Evolutionary conservation across 2,888 invertebrate genomes (phyloP), one percentile per base, ranked within the genome.

Genomic region (Parascotia fuliginaria): DNA sequence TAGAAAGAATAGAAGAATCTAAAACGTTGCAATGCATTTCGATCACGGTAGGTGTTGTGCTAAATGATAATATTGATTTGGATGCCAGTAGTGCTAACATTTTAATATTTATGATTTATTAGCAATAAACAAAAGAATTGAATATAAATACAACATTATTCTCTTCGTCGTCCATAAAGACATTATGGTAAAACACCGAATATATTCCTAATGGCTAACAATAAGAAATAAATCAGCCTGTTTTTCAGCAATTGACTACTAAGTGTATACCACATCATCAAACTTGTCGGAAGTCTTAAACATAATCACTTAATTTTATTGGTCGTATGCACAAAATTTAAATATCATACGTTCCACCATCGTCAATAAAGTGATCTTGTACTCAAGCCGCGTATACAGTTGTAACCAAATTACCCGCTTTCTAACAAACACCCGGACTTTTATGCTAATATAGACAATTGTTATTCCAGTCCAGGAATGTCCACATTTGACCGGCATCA

Each of bases 361-460:
- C 80, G 76, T 81, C 81, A 80, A 83, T 85, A 77, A 73, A 67
- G 70, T 71, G 80, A 88, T 88, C 85, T 83, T 57, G 79, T 78
- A 87, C 75, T 75, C 88, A 73, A 80, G 71, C 71, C 81, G 83
- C 86, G 85, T 89, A 77, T 81, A 76, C 76, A 77, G 76, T 79
- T 81, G 86, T 88, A 89, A 86, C 90, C 89, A 91, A 91, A 91
- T 92, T 85, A 88, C 89, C 91, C 90, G 90, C 91, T 92, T 92
- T 91, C 92, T 90, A 90, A 81, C 85, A 86, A 89, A 89, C 90
- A 91, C 89, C 87, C 85, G 89, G 89, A 85, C 84, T 85, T 88
- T 87, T 91, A 92, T 92, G 92, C 78, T 85, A 92, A 92, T 92
- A 74, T 63, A 63, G 60, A 83, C 85, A 84, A 90, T 92, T 91